Base-by-base conservation (phyloP, 2,888 invertebrate species). In the Polylopha cassiicola region DNA sequence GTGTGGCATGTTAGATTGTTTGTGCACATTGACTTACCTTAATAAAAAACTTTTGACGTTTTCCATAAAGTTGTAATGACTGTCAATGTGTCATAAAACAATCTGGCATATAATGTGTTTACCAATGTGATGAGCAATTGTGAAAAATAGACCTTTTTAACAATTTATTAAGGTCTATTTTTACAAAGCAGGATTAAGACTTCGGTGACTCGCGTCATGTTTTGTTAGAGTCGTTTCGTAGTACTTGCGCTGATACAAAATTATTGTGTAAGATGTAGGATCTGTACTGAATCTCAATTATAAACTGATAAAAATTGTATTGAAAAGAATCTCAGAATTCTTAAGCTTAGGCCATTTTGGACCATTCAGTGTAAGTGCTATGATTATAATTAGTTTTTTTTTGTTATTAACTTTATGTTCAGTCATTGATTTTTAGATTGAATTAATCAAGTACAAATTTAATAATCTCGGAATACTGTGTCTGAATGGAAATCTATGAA, bases 291-390 rank as follows among this genome's bases (percentile, higher is more conserved):
- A 36, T 50, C 57, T 50, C 62, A 65, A 65, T 64, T 61, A 45
- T 52, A 43, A 34, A 54, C 47, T 38, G 44, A 51, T 48, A 50
- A 50, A 46, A 50, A 55, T 52, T 46, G 39, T 52, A 42, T 31
- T 43, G 34, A 33, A 39, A 21, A 20, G 30, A 47, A 47, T 43
- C 39, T 47, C 28, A 20, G 16, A 38, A 39, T 14, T 27, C 30
- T 21, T 41, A 30, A 36, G 36, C 39, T 44, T 27, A 28, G 28
- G 27, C 37, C 31, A 32, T 41, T 33, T 37, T 18, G 37, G 39
- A 36, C 42, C 34, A 45, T 43, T 53, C 62, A 57, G 58, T 65
- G 56, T 58, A 54, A 65, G 64, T 61, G 62, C 64, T 67, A 63
- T 58, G 44, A 49, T 23, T 51, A 47, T 52, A 47, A 43, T 49